phyloP scores from a whole-genome alignment of 2,113 vertebrate genomes.

The Oryzias woworae region DNA sequence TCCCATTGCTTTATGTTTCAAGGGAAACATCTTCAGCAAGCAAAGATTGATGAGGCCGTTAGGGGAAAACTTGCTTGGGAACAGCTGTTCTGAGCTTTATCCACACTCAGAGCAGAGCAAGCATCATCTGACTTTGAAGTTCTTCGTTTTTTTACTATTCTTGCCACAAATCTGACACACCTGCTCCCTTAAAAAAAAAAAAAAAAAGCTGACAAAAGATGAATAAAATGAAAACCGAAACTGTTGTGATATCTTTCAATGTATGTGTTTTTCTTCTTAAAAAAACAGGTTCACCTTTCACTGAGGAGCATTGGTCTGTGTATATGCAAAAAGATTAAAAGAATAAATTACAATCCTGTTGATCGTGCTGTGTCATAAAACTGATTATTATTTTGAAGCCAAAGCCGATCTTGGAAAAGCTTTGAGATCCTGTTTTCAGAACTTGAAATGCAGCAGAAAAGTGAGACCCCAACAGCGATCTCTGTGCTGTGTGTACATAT shows the following conservation, averaged over 20 bases:
- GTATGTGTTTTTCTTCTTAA: conserved; percentile 4
- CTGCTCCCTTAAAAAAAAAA: conserved; percentile 16
- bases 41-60: conserved; percentile 33
- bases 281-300: too few species aligned
- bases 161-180: conserved; percentile 44
- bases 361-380: not conserved
- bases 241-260: conserved; percentile 31
- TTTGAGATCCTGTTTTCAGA: conserved; percentile 12
- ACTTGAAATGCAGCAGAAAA: not conserved
- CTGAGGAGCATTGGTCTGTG: not conserved
- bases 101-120: conserved; percentile 26
- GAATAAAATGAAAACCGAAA: conserved; percentile 37
- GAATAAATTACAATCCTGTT: not conserved
- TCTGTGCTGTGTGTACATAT: conserved; percentile 1
- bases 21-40: conserved; percentile 20
- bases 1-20: conserved; percentile 14
- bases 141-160: conserved; percentile 36
- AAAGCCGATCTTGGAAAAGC: not conserved
- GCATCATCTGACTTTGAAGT: conserved; percentile 47
- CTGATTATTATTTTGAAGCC: conserved; percentile 19
- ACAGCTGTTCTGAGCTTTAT: conserved; percentile 2
- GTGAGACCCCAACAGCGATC: not conserved
- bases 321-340: conserved; percentile 33
- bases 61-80: conserved; percentile 3
- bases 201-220: conserved; percentile 36